Conservation (phyloP, 2,797 vertebrate species). For the Coendou prehensilis region DNA sequence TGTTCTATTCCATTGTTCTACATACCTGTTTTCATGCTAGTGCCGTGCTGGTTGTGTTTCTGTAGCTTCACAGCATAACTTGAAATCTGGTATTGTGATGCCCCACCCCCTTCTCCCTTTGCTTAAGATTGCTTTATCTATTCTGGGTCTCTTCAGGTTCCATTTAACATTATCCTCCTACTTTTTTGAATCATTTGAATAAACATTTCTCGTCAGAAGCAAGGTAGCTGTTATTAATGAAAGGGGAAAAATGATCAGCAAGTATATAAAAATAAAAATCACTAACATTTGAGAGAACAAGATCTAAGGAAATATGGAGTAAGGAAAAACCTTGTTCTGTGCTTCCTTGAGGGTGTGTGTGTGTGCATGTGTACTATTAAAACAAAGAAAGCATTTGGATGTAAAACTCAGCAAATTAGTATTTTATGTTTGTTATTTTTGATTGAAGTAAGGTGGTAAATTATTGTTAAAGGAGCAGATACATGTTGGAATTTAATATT, state of each 20-base stretch:
- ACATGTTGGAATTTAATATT: neutral
- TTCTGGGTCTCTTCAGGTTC: neutral
- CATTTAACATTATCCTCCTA: neutral
- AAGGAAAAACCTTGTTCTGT: neutral
- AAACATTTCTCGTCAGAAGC: neutral
- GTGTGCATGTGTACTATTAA: neutral
- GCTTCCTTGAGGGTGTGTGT: neutral
- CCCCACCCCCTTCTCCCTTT: neutral
- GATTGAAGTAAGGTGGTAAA: neutral
- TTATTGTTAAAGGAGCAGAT: neutral
- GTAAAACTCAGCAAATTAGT: slow-evolving; percentile 3
- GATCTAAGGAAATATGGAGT: neutral
- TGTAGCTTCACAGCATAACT: neutral
- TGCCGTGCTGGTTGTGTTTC: neutral
- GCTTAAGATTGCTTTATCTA: neutral
- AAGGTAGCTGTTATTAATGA: neutral
- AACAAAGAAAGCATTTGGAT: slow-evolving; percentile 26
- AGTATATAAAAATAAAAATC: neutral
- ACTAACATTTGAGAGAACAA: neutral
- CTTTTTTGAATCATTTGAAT: slow-evolving; percentile 5
- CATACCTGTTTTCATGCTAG: neutral
- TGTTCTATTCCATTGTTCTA: neutral
- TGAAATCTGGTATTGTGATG: neutral
- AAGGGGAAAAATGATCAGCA: neutral
- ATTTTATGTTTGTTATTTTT: slow-evolving; percentile 49